Evolutionary conservation across 1,140 invertebrate genomes (phyloP).

Genomic region (Diorhabda elongata): DNA sequence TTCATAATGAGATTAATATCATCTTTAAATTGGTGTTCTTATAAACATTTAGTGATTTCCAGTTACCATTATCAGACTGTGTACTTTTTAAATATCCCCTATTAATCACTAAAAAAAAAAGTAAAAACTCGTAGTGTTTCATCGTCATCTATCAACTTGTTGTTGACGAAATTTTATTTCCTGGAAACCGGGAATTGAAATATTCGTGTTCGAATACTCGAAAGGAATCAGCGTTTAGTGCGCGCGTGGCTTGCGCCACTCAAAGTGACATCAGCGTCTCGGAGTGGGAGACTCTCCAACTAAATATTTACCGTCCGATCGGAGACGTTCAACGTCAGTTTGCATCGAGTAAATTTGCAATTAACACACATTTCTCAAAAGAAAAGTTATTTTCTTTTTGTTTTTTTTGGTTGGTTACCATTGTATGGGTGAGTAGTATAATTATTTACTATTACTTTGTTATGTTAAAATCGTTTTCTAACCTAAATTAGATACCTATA

Average conservation of each 20-base stretch:
- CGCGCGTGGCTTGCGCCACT: background rate
- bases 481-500: too few species aligned
- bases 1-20: constrained; percentile 35
- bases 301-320: constrained; percentile 19
- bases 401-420: constrained; percentile 24
- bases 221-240: background rate
- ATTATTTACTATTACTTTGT: constrained; percentile 9
- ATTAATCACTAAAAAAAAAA: background rate
- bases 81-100: constrained; percentile 26
- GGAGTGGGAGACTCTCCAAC: constrained; percentile 13
- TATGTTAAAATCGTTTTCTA: background rate
- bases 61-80: constrained; percentile 37
- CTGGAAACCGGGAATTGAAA: too few species aligned
- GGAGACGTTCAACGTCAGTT: constrained; percentile 10
- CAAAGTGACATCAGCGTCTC: background rate
- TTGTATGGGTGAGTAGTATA: constrained; percentile 37
- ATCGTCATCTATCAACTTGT: background rate
- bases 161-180: background rate
- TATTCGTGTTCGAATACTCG: background rate
- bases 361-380: constrained; percentile 5
- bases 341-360: constrained; percentile 6
- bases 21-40: constrained; percentile 33
- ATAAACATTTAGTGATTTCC: constrained; percentile 32
- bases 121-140: too few species aligned
- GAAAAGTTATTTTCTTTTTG: constrained; percentile 23